Evolutionary conservation across 2,888 invertebrate genomes (phyloP).

Genomic region (Phengaris arion): DNA sequence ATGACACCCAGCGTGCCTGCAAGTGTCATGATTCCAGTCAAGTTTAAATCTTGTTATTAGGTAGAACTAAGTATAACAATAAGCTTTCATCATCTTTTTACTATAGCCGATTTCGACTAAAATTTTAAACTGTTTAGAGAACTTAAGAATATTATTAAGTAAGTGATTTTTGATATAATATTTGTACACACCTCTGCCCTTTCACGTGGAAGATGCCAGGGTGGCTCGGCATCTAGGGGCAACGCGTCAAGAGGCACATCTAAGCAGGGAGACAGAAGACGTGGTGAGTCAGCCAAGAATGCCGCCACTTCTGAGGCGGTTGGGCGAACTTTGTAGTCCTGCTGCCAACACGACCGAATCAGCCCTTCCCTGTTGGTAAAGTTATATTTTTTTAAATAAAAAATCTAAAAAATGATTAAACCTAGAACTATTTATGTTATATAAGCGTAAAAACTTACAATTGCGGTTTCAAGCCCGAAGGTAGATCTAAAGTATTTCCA

Average conservation of each 20-base stretch:
- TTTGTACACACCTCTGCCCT: constrained; percentile 46
- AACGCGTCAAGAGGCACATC: constrained; percentile 88
- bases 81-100: too few species aligned
- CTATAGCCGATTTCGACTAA: not conserved
- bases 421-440: too few species aligned
- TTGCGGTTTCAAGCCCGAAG: constrained; percentile 87
- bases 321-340: constrained; percentile 84
- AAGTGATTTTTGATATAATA: not conserved
- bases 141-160: not conserved
- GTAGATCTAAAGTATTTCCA: constrained; percentile 86
- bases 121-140: too few species aligned
- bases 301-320: constrained; percentile 89
- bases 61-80: too few species aligned
- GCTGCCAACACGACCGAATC: constrained; percentile 89
- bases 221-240: constrained; percentile 80
- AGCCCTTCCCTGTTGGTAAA: constrained; percentile 81
- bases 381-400: not conserved
- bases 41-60: too few species aligned
- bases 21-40: not conserved
- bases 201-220: constrained; percentile 49
- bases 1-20: constrained; percentile 61
- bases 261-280: constrained; percentile 87
- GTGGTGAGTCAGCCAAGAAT: constrained; percentile 87
- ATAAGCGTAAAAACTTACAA: constrained; percentile 81
- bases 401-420: not conserved